Evolutionary conservation across 1,140 invertebrate species (phyloP), one percentile per base, ranked within the genome.

Genomic region (Tetramorium alpestre): DNA sequence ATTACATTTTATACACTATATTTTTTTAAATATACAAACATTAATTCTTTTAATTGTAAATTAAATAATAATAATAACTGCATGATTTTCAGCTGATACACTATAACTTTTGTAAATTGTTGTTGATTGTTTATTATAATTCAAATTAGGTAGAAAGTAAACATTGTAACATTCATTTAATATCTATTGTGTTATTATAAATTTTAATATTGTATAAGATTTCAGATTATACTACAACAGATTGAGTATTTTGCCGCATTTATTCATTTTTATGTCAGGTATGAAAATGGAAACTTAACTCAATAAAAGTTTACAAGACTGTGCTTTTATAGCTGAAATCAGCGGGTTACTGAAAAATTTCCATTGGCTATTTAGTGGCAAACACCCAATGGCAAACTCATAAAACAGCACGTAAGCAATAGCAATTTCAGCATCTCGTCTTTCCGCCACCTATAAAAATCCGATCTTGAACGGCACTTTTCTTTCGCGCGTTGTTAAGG

Each of bases 341-440:
- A 65, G 49, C 10, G 60, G 60, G 49, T 49, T n/a, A 44, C 33
- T 47, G 49, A 51, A 88, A 85, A 90, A 62, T 76, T 90, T 82
- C 64, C 70, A 90, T 90, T 86, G 70, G 56, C 76, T 81, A 70
- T 90, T 90, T 90, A 90, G 22, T 44, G 44, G 70, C 51, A 70
- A 86, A 81, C 58, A 77, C n/a, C 49, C 76, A 81, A 82, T 88
- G 76, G 62, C 22, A 69, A 38, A 10, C 16, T 73, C 86, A 69
- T 90, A 90, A 90, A 90, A 70, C 64, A 72, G 49, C 58, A 58
- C 51, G 76, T 77, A 82, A 90, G 49, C 81, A 75, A 90, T 85
- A 85, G 75, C 69, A 85, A 90, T 89, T 90, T 86, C 38, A 72
- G 28, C 44, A 51, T 54, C 5, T 72, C 47, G 3, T 22, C 28